phyloP scores from a whole-genome alignment of 2,797 vertebrate species.

The Sitta carolinensis region DNA sequence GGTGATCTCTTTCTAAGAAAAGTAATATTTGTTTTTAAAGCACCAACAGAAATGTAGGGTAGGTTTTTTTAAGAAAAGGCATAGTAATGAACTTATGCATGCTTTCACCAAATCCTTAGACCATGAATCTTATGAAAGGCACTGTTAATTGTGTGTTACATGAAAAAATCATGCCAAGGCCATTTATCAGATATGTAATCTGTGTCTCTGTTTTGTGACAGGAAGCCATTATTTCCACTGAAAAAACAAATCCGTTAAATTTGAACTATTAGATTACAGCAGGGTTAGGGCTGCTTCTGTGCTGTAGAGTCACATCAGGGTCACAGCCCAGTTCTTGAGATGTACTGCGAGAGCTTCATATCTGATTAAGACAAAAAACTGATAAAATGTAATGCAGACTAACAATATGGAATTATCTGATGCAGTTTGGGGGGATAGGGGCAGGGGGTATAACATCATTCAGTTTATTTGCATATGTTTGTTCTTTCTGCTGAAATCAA shows the following conservation, averaged over 20 bases:
- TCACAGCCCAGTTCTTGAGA: conserved; percentile 15
- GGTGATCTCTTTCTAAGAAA: conserved; percentile 13
- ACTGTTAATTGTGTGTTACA: conserved; percentile 50
- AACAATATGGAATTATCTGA: conserved; percentile 56
- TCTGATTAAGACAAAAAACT: conserved; percentile 40
- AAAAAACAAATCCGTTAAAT: conserved; percentile 65
- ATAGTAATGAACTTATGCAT: background rate
- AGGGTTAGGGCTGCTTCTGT: conserved; percentile 43
- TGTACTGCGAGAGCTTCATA: conserved; percentile 41
- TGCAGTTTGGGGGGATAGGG: conserved; percentile 50
- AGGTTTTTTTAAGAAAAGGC: background rate
- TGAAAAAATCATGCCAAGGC: conserved; percentile 53
- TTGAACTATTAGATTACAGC: conserved; percentile 67
- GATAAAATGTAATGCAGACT: conserved; percentile 38
- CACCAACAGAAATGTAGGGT: background rate
- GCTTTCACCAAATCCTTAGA: background rate
- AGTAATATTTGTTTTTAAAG: background rate
- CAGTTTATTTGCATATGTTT: conserved; percentile 60
- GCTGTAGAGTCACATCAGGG: conserved; percentile 41
- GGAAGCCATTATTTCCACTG: conserved; percentile 66
- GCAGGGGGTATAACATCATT: conserved; percentile 59
- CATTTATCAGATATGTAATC: conserved; percentile 57
- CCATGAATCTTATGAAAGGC: background rate
- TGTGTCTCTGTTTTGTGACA: conserved; percentile 59
- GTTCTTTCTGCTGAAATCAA: conserved; percentile 57